A percentile compares a stretch with the other conserved stretches of the same genome.
Conservation (phyloP, 1,140 invertebrate species). For the Thereuonema tuberculata region DNA sequence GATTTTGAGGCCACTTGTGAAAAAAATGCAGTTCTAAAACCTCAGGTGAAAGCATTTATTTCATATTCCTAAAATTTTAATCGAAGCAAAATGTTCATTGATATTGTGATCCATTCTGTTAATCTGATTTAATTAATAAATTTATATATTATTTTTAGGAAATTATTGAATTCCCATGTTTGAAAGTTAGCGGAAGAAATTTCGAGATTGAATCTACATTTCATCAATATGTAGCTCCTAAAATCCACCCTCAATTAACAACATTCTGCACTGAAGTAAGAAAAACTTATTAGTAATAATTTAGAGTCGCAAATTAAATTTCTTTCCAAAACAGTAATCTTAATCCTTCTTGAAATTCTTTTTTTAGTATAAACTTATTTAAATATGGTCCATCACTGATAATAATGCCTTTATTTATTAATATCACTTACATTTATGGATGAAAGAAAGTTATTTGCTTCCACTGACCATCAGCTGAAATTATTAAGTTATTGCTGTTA, state of each 20-base stretch:
- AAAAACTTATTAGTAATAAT: background rate
- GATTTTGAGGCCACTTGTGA: slow-evolving; percentile 50
- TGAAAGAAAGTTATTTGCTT: background rate
- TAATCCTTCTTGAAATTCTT: background rate
- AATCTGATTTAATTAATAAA: slow-evolving; percentile 10
- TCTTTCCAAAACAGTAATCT: no score
- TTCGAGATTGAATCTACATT: slow-evolving; percentile 40
- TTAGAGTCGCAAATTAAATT: no score
- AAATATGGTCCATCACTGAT: background rate
- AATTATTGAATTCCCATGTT: slow-evolving; percentile 51
- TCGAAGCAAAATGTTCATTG: no score
- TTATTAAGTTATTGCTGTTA: no score
- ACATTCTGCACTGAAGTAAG: slow-evolving; percentile 42
- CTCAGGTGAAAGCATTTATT: slow-evolving; percentile 35
- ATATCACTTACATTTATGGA: background rate
- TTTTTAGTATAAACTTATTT: background rate
- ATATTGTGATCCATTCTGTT: no score
- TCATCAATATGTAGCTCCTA: slow-evolving; percentile 45
- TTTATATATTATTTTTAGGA: slow-evolving; percentile 33
- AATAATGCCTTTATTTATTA: background rate
- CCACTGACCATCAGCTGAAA: no score
- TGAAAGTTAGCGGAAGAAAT: slow-evolving; percentile 40
- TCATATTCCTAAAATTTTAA: no score
- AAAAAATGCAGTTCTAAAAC: slow-evolving; percentile 21
- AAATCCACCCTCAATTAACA: slow-evolving; percentile 36